Evolutionary conservation across 2,113 vertebrate genomes (phyloP).

Genomic region (Haliaeetus leucogaster): DNA sequence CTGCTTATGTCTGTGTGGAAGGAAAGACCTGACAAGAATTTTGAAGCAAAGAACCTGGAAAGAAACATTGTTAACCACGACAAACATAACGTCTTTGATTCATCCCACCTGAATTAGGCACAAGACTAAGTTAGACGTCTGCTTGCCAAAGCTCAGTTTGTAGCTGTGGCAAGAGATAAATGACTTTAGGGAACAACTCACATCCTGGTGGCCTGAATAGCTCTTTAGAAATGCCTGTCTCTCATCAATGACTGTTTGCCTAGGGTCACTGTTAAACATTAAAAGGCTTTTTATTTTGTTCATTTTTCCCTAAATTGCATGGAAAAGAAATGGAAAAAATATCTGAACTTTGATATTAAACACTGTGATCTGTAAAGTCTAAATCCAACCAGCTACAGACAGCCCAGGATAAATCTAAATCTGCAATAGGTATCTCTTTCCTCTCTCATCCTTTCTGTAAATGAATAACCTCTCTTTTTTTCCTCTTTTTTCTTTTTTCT

Average conservation of each 20-base stretch:
- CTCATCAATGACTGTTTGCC: neutral
- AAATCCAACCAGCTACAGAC: neutral
- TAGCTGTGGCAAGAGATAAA: neutral
- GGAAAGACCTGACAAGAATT: neutral
- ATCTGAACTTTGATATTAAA: neutral
- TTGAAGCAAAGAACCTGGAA: neutral
- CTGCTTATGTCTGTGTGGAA: neutral
- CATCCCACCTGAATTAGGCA: neutral
- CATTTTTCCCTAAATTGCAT: neutral
- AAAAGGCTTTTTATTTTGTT: neutral
- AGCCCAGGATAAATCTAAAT: neutral
- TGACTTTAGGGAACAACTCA: neutral
- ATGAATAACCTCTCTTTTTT: neutral
- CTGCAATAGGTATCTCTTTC: neutral
- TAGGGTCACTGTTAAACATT: neutral
- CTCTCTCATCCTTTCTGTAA: neutral
- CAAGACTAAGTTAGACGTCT: neutral
- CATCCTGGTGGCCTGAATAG: neutral
- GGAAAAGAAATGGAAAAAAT: neutral
- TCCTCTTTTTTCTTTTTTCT: too few relatives aligned
- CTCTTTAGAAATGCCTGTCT: neutral
- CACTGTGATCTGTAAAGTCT: slow-evolving; percentile 5
- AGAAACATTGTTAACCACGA: neutral
- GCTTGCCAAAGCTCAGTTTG: neutral
- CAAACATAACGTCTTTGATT: neutral